Evolutionary conservation across 64 coral and sea anemone genomes (phyloP).

Genomic region (Pocillopora damicornis): DNA sequence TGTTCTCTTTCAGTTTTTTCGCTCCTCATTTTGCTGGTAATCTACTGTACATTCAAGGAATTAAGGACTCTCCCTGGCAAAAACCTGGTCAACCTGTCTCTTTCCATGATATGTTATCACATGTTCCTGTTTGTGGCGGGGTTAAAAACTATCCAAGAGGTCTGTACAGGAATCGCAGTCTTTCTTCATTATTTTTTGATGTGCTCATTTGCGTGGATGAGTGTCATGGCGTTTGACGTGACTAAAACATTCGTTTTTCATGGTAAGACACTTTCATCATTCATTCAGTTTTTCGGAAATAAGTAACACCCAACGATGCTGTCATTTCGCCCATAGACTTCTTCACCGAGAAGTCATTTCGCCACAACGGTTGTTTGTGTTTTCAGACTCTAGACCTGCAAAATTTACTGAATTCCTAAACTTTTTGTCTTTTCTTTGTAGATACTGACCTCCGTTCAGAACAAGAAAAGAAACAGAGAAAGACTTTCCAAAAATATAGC

Average conservation of each 20-base stretch:
- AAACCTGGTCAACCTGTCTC: constrained; percentile 49
- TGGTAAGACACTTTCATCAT: constrained; percentile 18
- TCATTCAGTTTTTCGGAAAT: no score
- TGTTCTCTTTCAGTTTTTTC: constrained; percentile 32
- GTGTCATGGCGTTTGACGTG: constrained; percentile 62
- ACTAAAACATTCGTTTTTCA: constrained; percentile 39
- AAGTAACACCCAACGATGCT: no score
- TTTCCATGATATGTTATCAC: constrained; percentile 56
- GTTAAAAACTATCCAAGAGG: background rate
- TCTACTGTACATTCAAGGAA: constrained; percentile 27
- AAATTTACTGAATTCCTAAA: background rate
- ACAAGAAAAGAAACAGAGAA: background rate
- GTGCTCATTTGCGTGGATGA: constrained; percentile 64
- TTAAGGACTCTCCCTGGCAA: constrained; percentile 62
- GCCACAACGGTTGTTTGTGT: no score
- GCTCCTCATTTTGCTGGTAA: constrained; percentile 26
- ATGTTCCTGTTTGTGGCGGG: constrained; percentile 33
- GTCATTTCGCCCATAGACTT: no score
- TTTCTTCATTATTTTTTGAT: constrained; percentile 61
- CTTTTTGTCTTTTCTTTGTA: background rate
- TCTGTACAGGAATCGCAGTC: constrained; percentile 42
- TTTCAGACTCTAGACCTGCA: no score
- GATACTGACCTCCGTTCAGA: background rate
- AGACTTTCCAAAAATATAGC: constrained; percentile 18
- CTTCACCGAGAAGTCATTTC: no score